Evolutionary conservation across 2,888 invertebrate species (phyloP).

Genomic region (Eupithecia centaureata): DNA sequence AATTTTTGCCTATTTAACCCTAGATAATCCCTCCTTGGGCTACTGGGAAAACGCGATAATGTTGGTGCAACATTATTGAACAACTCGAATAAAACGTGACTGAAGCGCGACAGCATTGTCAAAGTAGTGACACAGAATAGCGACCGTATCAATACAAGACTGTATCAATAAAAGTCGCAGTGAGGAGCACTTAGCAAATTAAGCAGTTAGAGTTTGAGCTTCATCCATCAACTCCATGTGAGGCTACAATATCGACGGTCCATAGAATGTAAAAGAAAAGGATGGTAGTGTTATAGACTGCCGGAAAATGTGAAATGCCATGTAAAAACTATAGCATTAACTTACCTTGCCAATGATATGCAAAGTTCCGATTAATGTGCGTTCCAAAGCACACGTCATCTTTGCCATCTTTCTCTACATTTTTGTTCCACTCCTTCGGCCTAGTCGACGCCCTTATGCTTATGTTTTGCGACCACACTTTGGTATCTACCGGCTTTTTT

Average conservation of each 20-base stretch:
- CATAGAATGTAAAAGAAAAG: not conserved
- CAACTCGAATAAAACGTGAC: too few species aligned
- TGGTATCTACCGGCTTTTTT: slow-evolving; percentile 51
- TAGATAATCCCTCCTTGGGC: too few species aligned
- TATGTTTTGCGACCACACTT: slow-evolving; percentile 63
- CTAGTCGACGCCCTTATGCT: slow-evolving; percentile 55
- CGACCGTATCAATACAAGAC: too few species aligned
- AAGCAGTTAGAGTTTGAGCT: too few species aligned
- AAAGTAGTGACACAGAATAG: too few species aligned
- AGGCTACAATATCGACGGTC: not conserved
- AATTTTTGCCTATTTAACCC: too few species aligned
- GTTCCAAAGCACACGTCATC: slow-evolving; percentile 67
- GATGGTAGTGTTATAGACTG: not conserved
- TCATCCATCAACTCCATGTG: not conserved
- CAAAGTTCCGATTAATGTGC: slow-evolving; percentile 76
- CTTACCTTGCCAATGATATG: slow-evolving; percentile 79
- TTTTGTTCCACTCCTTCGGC: slow-evolving; percentile 72
- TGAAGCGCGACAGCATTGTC: too few species aligned
- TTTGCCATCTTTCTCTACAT: slow-evolving; percentile 58
- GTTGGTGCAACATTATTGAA: too few species aligned
- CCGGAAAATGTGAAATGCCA: not conserved
- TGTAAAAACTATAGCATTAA: not conserved
- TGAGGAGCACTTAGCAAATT: too few species aligned
- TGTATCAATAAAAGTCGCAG: too few species aligned
- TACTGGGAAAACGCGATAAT: too few species aligned